phyloP scores from a whole-genome alignment of 1,140 invertebrate species.

The Drosophila murphyi region DNA sequence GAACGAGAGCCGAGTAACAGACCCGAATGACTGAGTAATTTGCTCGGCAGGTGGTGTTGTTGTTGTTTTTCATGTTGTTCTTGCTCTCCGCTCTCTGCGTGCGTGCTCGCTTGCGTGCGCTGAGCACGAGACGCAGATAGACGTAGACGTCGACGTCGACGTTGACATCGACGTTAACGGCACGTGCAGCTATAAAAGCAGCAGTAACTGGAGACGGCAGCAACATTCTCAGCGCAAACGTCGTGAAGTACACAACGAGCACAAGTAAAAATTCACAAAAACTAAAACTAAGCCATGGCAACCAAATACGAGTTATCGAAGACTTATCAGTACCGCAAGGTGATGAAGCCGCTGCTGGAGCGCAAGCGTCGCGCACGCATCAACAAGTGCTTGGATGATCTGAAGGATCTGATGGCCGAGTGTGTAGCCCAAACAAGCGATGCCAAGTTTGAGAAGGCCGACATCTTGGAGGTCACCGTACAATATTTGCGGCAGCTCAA shows the following conservation, averaged over 20 bases:
- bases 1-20: slow-evolving; percentile 20
- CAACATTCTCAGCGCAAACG: slow-evolving; percentile 78
- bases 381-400: slow-evolving; percentile 96
- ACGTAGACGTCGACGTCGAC: slow-evolving; percentile 25
- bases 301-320: slow-evolving; percentile 87
- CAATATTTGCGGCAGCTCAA: slow-evolving; percentile 94
- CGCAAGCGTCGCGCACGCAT: slow-evolving; percentile 96
- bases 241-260: slow-evolving; percentile 61
- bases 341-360: slow-evolving; percentile 98
- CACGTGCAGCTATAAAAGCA: slow-evolving; percentile 84
- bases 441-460: slow-evolving; percentile 97
- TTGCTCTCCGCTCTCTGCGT: slow-evolving; percentile 4
- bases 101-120: slow-evolving; percentile 55
- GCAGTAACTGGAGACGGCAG: slow-evolving; percentile 56
- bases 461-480: slow-evolving; percentile 97
- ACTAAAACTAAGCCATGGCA: slow-evolving; percentile 58
- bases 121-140: slow-evolving; percentile 71
- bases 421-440: slow-evolving; percentile 93
- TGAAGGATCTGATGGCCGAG: slow-evolving; percentile 96
- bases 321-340: slow-evolving; percentile 96
- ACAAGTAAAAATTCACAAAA: slow-evolving; percentile 26
- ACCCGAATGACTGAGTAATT: slow-evolving; percentile 61
- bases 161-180: slow-evolving; percentile 29
- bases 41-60: slow-evolving; percentile 72
- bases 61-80: slow-evolving; percentile 10